phyloP scores from a whole-genome alignment of 2,797 vertebrate species.

The Anguilla megastoma region DNA sequence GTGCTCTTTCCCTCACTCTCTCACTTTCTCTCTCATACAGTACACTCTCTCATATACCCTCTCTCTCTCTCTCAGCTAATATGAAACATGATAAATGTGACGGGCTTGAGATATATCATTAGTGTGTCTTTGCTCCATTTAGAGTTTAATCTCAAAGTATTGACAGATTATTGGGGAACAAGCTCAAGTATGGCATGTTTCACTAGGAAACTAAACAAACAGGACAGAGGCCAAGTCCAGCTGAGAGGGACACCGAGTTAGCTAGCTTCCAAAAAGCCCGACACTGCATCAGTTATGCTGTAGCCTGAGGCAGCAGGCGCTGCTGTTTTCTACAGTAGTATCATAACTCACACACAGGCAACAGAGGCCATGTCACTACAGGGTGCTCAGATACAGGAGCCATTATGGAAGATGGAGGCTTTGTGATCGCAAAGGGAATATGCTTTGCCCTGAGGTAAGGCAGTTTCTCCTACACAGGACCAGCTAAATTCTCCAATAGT shows the following conservation, averaged over 20 bases:
- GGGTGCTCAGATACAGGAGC: slow-evolving; percentile 6
- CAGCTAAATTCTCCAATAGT: not conserved
- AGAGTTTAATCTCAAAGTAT: not conserved
- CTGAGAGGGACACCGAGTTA: not conserved
- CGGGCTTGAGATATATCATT: not conserved
- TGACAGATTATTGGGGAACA: not conserved
- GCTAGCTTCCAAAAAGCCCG: not conserved
- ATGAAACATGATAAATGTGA: not conserved
- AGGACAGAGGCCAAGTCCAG: not conserved
- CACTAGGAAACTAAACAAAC: slow-evolving; percentile 2
- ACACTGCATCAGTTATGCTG: slow-evolving; percentile 10
- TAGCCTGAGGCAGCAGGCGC: not conserved
- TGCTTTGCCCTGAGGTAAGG: slow-evolving; percentile 17
- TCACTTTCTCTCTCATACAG: not conserved
- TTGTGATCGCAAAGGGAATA: not conserved
- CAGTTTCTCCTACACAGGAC: not conserved
- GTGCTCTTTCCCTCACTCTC: not conserved
- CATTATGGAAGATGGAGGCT: slow-evolving; percentile 8
- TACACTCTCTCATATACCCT: not conserved
- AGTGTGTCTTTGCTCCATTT: not conserved
- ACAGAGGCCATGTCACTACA: slow-evolving; percentile 18
- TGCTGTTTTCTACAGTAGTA: not conserved
- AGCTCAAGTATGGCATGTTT: not conserved
- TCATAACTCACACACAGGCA: slow-evolving; percentile 7
- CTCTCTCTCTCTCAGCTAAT: not conserved